Base-by-base conservation (phyloP, 2,888 invertebrate genomes). In the Pantelozetes paolii region DNA sequence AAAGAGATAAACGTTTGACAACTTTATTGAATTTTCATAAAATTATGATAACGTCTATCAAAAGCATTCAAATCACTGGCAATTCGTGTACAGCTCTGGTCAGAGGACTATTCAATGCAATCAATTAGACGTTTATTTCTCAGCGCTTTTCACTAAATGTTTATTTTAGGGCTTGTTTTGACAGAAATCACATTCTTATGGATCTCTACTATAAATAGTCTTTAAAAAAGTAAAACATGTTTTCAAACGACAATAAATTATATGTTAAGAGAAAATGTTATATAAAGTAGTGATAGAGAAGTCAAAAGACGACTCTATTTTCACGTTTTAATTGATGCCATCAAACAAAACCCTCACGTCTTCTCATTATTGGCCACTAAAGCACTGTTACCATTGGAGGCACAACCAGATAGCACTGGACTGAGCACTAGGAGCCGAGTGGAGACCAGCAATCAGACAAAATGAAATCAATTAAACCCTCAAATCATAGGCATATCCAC, bases 41-140 rank as follows among this genome's bases (percentile, higher is more conserved):
- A 64, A 40, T 64, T 64, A 32, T 18, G 64, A 64, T 64, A 64
- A 64, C 64, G 64, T 40, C 64, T 20, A 64, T 64, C 64, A 57
- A 20, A 57, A 30, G n/a, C n/a, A n/a, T n/a, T n/a, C n/a, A n/a
- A n/a, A n/a, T n/a, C n/a, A n/a, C 13, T 36, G 18, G 18, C 18
- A 64, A 64, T 36, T 36, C 36, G 30, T 64, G 36, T 64, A 30
- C 20, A n/a, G n/a, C 40, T 64, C 36, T 64, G 36, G 40, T 32
- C 36, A 13, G 28, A 13, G 18, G 20, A 64, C 20, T 64, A 64
- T 64, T 64, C 20, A 64, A 64, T 36, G 40, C 20, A 64, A 64
- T 64, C 64, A 64, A 64, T 64, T 64, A 64, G 20, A 40, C 11
- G 36, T 40, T 62, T 5, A 9, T 23, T 13, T 45, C 2, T 45